phyloP scores from a whole-genome alignment of 1,140 invertebrate genomes.

The Drosophila jambulina region DNA sequence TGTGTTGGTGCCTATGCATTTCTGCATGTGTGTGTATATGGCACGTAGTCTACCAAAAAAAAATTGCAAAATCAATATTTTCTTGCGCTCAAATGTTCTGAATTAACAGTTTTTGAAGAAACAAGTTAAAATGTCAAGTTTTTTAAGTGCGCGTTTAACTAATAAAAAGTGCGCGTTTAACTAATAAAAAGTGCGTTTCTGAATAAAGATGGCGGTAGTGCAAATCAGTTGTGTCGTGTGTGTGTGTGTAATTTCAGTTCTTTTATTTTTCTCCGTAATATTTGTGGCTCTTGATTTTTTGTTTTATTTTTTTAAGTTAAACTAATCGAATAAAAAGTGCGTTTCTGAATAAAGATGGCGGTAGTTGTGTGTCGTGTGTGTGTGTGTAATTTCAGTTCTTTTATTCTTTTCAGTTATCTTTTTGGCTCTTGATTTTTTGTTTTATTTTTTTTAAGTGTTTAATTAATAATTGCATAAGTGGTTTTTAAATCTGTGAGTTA shows the following conservation, averaged over 20 bases:
- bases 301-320: not conserved
- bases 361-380: not conserved
- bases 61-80: fast-evolving
- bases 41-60: not conserved
- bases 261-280: not conserved
- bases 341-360: too few relatives aligned
- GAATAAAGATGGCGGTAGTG: too few relatives aligned
- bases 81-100: too few relatives aligned
- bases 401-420: not conserved
- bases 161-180: too few relatives aligned
- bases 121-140: too few relatives aligned
- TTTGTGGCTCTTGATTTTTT: not conserved
- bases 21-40: not conserved
- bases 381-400: not conserved
- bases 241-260: not conserved
- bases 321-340: too few relatives aligned
- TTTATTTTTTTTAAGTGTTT: not conserved
- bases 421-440: not conserved
- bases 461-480: too few relatives aligned
- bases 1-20: not conserved
- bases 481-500: too few relatives aligned
- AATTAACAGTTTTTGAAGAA: too few relatives aligned
- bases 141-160: too few relatives aligned
- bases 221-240: not conserved
- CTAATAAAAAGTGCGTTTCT: too few relatives aligned